Evolutionary conservation across 2,113 vertebrate species (phyloP).

Genomic region (Merops nubicus): DNA sequence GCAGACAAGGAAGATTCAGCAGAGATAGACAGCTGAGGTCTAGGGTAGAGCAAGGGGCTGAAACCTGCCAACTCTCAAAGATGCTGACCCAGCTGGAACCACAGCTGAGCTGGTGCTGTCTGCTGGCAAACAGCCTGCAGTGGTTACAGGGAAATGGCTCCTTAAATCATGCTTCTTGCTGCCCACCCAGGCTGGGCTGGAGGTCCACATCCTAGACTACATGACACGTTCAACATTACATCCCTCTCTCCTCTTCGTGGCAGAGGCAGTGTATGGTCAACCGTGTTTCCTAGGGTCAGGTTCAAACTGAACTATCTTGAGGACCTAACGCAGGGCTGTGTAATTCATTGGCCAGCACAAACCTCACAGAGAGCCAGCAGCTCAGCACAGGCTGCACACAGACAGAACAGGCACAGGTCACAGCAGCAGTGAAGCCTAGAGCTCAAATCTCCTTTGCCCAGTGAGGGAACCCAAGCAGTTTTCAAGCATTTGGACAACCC

Average conservation of each 20-base stretch:
- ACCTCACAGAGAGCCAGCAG: not conserved
- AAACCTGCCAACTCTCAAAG: not conserved
- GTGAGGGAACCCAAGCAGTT: not conserved
- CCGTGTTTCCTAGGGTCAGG: not conserved
- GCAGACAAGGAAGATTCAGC: not conserved
- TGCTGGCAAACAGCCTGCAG: not conserved
- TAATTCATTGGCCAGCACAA: not conserved
- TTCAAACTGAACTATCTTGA: not conserved
- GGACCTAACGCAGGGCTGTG: not conserved
- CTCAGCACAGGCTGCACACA: not conserved
- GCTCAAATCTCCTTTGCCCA: not conserved
- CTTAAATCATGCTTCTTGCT: not conserved
- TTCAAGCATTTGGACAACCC: not conserved
- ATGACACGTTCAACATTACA: rapidly evolving
- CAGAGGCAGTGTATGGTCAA: not conserved
- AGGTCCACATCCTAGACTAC: not conserved
- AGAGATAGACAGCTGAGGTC: not conserved
- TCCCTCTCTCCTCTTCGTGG: not conserved
- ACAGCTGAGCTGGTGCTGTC: not conserved
- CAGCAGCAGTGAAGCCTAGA: not conserved
- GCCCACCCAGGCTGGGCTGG: not conserved
- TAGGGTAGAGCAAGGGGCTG: not conserved
- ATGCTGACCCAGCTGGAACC: not conserved
- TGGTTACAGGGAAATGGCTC: not conserved
- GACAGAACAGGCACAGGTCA: not conserved